Conservation (phyloP, 1,140 invertebrate species). For the Trialeurodes vaporariorum region DNA sequence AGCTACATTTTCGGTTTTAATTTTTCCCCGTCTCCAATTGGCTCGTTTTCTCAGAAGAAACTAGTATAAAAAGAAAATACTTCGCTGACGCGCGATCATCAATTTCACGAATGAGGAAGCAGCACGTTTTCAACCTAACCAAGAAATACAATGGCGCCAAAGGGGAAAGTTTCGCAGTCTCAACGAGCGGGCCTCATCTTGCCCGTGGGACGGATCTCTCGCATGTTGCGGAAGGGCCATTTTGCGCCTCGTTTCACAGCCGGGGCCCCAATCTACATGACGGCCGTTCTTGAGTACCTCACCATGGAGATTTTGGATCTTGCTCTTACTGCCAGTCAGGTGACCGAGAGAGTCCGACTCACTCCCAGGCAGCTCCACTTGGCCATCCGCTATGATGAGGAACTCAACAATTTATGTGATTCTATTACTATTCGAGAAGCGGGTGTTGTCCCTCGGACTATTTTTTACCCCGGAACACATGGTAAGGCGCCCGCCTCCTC, state of each 20-base stretch:
- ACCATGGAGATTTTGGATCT: slow-evolving; percentile 49
- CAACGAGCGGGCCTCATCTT: slow-evolving; percentile 51
- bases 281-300: slow-evolving; percentile 47
- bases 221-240: slow-evolving; percentile 52
- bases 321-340: slow-evolving; percentile 41
- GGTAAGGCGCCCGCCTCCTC: too few species aligned
- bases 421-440: background rate
- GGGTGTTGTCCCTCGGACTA: background rate
- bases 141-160: background rate
- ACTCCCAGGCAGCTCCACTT: slow-evolving; percentile 60
- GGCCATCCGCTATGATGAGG: slow-evolving; percentile 67
- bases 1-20: background rate
- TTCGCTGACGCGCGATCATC: background rate
- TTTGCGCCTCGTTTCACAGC: slow-evolving; percentile 55
- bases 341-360: slow-evolving; percentile 52
- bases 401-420: slow-evolving; percentile 41
- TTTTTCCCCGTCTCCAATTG: background rate
- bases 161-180: background rate
- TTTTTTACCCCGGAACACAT: background rate
- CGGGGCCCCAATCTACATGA: slow-evolving; percentile 55
- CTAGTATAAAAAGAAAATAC: background rate
- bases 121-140: background rate
- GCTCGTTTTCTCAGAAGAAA: background rate
- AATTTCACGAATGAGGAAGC: background rate
- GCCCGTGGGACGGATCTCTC: slow-evolving; percentile 54